Evolutionary conservation across 2,888 invertebrate species (phyloP).

Genomic region (Calameuta idolon): DNA sequence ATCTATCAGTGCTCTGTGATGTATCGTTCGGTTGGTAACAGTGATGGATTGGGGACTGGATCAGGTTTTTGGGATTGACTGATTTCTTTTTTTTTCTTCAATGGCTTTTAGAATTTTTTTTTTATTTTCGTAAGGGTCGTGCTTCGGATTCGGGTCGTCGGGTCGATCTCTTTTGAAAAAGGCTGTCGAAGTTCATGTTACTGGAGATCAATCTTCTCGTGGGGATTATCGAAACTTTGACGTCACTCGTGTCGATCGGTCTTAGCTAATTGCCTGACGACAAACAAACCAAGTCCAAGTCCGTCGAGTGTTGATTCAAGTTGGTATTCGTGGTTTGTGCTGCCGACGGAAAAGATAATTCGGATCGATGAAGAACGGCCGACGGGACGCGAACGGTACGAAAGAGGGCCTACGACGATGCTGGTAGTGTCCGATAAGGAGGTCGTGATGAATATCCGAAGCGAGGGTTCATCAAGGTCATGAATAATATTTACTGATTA

Average conservation of each 20-base stretch:
- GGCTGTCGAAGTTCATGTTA: background rate
- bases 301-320: background rate
- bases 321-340: background rate
- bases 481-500: background rate
- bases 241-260: background rate
- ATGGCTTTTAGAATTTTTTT: background rate
- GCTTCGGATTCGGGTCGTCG: background rate
- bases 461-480: background rate
- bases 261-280: background rate
- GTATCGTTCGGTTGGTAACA: background rate
- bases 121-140: constrained; percentile 18
- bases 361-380: background rate
- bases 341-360: background rate
- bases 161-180: background rate
- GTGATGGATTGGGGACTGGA: background rate
- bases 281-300: background rate
- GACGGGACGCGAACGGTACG: background rate
- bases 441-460: background rate
- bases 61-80: background rate
- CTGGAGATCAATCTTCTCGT: background rate
- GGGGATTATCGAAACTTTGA: background rate
- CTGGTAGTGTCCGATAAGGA: background rate
- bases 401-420: background rate
- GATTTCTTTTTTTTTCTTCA: background rate
- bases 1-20: background rate